These are phyloP conservation scores for Axis porcinus DNA, from an alignment of 2,113 vertebrate species.

Conservation along the genomic window DNA sequence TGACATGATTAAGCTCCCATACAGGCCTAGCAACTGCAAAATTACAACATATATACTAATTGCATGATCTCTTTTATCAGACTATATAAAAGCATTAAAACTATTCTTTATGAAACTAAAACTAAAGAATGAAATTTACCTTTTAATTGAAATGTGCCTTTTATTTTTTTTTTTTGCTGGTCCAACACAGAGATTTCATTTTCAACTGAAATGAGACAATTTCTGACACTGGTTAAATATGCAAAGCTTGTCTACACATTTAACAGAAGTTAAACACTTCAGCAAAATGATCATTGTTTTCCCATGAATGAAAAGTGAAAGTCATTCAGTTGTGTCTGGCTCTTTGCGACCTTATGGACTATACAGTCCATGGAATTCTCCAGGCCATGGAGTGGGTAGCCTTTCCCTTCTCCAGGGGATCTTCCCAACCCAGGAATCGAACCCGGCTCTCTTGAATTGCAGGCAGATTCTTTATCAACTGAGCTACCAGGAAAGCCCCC, in stretches of 20 bases:
- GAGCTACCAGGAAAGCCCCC: not conserved
- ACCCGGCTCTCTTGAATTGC: not conserved
- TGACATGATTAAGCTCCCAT: not conserved
- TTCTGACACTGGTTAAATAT: not conserved
- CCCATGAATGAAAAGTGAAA: not conserved
- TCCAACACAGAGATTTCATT: not conserved
- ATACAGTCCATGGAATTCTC: not conserved
- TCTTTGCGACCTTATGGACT: fast-evolving
- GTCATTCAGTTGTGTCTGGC: not conserved
- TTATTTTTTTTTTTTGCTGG: not conserved
- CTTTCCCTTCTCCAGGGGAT: not conserved
- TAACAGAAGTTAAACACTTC: not conserved
- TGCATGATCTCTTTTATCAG: not conserved
- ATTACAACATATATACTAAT: not conserved
- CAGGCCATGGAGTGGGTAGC: not conserved
- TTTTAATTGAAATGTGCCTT: not conserved
- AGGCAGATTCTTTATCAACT: not conserved
- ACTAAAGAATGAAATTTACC: not conserved
- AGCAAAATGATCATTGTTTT: not conserved
- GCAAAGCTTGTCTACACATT: not conserved
- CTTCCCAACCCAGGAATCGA: not conserved
- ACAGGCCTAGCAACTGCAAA: not conserved
- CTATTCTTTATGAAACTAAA: not conserved
- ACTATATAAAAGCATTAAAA: not conserved
- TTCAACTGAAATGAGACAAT: not conserved